Base-by-base conservation (phyloP, 2,888 invertebrate genomes). In the Andrena hattorfiana region DNA sequence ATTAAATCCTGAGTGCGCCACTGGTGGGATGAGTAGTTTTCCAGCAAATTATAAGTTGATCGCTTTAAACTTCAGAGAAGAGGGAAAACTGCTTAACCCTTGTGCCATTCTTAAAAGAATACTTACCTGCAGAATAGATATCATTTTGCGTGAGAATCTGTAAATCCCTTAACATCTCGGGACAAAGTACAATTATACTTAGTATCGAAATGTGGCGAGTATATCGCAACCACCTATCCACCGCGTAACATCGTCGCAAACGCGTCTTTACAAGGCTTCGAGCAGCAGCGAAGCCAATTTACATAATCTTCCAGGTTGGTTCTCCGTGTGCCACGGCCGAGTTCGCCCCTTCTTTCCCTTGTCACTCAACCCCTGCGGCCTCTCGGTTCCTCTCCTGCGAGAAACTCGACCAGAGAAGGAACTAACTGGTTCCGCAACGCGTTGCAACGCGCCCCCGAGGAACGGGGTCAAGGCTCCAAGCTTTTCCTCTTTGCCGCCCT, bases 261-360 rank as follows among this genome's bases (percentile, higher is more conserved):
- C 74, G 80, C 67, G 87, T 30, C 74, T 83, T 84, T 80, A 75
- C 79, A 60, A 68, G 68, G 67, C 26, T 76, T 73, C 67, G 73
- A 77, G 79, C 63, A 83, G 85, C 82, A 81, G 66, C 84, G 84
- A 42, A 79, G 86, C 76, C 87, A 86, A 89, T 90, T 90, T 90
- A 85, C 90, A 88, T 90, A 90, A 90, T 89, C 87, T 89, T 82
- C 2, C 72, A 69, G 63, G 23, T 68, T 70, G 56, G 66, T 32
- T 71, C 71, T 62, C 71, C 67, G 60, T 64, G 5, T 42, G 13
- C 42, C 42, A 16, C 54, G 23, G 20, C 51, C 16, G 60, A 42
- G 32, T 76, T 66, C 59, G 26, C 60, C 77, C 51, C 67, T 71
- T 67, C 71, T 77, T 48, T 23, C 30, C n/a, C 20, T 5, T 7